A percentile compares a stretch with the other conserved stretches of the same genome.
Conservation (phyloP, 2,888 invertebrate genomes). For the Dicycla oo region DNA sequence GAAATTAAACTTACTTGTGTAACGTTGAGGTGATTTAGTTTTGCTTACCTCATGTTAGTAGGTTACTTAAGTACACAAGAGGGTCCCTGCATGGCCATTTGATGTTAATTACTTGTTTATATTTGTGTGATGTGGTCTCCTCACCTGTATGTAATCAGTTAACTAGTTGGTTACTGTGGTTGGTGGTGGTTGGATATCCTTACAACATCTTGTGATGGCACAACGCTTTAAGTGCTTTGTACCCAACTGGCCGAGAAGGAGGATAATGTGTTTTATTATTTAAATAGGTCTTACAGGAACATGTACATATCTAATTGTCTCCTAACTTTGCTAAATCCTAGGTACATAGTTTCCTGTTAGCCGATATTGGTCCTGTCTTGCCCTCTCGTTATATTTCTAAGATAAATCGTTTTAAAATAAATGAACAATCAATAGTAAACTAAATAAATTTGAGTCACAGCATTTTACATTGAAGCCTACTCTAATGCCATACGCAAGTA, state of each 20-base stretch:
- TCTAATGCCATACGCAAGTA: not conserved
- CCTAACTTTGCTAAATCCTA: not conserved
- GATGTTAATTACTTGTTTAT: conserved; percentile 29
- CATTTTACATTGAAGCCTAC: not conserved
- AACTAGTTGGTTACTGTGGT: not conserved
- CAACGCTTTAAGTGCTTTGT: not conserved
- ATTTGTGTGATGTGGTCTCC: conserved; percentile 13
- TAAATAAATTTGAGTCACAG: not conserved
- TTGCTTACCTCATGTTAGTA: conserved; percentile 1
- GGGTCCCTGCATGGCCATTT: not conserved
- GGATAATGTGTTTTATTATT: not conserved
- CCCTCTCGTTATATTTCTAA: not conserved
- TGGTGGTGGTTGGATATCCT: not conserved
- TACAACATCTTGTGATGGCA: no score
- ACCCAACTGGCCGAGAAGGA: not conserved
- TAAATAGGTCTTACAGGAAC: no score
- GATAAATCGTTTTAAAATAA: no score
- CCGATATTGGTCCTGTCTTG: no score
- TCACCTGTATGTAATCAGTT: not conserved
- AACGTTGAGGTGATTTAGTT: not conserved
- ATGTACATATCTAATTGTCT: no score
- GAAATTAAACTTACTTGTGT: not conserved
- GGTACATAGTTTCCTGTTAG: not conserved
- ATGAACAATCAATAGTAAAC: not conserved
- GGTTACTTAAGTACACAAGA: no score